phyloP scores from a whole-genome alignment of 2,797 vertebrate species.

The Octomys mimax region DNA sequence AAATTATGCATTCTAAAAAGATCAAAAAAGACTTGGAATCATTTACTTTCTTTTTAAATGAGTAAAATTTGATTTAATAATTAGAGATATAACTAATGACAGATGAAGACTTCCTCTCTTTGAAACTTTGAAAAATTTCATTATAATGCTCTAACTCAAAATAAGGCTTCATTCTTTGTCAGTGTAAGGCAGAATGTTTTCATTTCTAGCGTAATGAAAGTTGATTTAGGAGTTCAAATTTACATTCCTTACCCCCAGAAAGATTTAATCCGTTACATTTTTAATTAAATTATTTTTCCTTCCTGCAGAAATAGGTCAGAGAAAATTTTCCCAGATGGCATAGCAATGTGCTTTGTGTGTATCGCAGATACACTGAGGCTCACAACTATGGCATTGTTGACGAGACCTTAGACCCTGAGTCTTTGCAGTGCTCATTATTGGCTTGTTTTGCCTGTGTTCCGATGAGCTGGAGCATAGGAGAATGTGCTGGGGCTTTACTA shows the following conservation, averaged over 20 bases:
- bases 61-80: slow-evolving; percentile 74
- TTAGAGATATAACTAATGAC: not conserved
- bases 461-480: not conserved
- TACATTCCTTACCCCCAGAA: not conserved
- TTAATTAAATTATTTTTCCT: not conserved
- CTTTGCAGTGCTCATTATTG: not conserved
- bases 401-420: not conserved
- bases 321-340: not conserved
- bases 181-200: not conserved
- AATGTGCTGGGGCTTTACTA: not conserved
- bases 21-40: slow-evolving; percentile 11
- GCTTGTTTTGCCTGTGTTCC: not conserved
- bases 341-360: not conserved
- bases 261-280: not conserved
- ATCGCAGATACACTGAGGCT: not conserved
- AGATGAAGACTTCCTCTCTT: not conserved
- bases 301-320: not conserved
- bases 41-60: slow-evolving; percentile 69
- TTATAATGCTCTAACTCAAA: not conserved
- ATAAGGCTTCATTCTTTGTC: not conserved
- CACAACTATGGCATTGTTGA: not conserved
- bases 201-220: not conserved
- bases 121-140: not conserved
- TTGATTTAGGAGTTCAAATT: slow-evolving; percentile 5
- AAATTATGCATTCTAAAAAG: slow-evolving; percentile 62